Evolutionary conservation across 2,113 vertebrate genomes (phyloP).

Genomic region (Myotis lucifugus): DNA sequence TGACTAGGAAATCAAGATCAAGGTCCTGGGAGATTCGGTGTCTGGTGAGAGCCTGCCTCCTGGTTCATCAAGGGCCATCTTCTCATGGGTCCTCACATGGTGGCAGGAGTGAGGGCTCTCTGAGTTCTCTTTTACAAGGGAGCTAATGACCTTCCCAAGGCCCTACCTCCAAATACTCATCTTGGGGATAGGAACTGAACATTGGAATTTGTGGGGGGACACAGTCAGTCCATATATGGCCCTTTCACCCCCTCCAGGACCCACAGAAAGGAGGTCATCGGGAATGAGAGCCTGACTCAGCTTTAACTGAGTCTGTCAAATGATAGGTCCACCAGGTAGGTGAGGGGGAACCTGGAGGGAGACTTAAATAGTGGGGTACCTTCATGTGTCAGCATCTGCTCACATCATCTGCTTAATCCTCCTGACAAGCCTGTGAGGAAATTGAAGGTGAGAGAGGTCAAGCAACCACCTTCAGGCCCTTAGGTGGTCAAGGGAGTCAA

Average conservation of each 20-base stretch:
- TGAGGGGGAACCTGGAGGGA: not conserved
- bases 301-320: not conserved
- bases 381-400: not conserved
- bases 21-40: not conserved
- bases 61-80: accelerated
- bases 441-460: not conserved
- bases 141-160: not conserved
- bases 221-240: not conserved
- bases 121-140: not conserved
- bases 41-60: not conserved
- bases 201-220: not conserved
- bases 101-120: not conserved
- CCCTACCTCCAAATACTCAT: not conserved
- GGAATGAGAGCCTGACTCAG: not conserved
- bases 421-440: not conserved
- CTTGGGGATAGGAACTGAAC: not conserved
- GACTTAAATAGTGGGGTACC: accelerated
- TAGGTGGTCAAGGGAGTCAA: not conserved
- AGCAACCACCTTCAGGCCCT: accelerated
- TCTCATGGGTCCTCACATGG: not conserved
- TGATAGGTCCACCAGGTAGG: not conserved
- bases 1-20: not conserved
- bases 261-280: not conserved
- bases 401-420: too few relatives aligned
- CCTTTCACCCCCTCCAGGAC: not conserved